phyloP scores from a whole-genome alignment of 2,797 vertebrate species.

The Manis pentadactyla region DNA sequence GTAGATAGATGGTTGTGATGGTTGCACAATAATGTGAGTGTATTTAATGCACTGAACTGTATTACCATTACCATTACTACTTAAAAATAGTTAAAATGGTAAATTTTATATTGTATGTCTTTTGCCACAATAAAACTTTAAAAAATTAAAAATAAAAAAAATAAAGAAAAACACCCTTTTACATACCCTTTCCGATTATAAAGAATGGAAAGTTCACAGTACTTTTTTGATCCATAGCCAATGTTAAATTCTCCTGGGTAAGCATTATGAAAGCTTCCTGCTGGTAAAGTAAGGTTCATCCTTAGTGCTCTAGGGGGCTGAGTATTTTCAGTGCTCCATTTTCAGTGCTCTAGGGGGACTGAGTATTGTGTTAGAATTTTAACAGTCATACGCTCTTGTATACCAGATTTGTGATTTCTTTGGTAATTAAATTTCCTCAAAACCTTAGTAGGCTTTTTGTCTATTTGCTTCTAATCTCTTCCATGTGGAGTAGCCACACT shows the following conservation, averaged over 20 bases:
- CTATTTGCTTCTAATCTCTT: background rate
- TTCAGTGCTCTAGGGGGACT: background rate
- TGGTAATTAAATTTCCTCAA: background rate
- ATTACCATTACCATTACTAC: background rate
- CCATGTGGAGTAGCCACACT: background rate
- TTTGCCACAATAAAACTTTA: background rate
- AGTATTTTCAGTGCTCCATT: background rate
- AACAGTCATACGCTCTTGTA: background rate
- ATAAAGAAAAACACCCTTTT: background rate
- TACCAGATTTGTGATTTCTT: background rate
- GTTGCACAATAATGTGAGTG: background rate
- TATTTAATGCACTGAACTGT: background rate
- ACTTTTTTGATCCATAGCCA: background rate
- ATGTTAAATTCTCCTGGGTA: background rate
- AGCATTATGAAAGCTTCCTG: background rate
- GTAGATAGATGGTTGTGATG: background rate
- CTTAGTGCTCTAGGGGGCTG: background rate
- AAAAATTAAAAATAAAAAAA: background rate
- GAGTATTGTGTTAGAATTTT: background rate
- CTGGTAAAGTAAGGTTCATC: background rate
- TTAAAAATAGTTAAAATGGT: slow-evolving; percentile 11
- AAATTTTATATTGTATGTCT: background rate
- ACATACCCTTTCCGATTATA: background rate
- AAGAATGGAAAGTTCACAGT: background rate
- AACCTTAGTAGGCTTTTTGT: background rate